phyloP scores from a whole-genome alignment of 2,888 invertebrate species.

The Brachypterus glaber region DNA sequence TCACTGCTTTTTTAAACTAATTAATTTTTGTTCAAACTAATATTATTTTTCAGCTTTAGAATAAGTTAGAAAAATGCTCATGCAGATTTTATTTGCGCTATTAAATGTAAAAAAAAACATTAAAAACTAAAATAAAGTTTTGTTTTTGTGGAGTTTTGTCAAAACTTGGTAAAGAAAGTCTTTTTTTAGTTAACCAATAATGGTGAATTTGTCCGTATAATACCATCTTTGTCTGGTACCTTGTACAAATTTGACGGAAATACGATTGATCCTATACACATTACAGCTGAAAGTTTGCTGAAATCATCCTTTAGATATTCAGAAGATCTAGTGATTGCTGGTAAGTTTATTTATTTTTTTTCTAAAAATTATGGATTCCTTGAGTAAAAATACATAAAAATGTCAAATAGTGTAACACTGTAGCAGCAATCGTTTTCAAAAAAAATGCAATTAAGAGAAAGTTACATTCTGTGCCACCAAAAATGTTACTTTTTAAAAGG shows the following conservation, averaged over 20 bases:
- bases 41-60: too few species aligned
- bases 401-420: too few species aligned
- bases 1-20: too few species aligned
- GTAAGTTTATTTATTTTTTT: conserved; percentile 37
- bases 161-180: conserved; percentile 8
- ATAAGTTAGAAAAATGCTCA: too few species aligned
- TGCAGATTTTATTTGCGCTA: too few species aligned
- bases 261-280: conserved; percentile 75
- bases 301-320: conserved; percentile 81
- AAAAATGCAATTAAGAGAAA: too few species aligned
- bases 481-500: too few species aligned
- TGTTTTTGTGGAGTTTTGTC: background rate
- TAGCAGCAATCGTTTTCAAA: too few species aligned
- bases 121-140: background rate
- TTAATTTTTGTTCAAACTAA: too few species aligned
- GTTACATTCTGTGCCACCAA: too few species aligned
- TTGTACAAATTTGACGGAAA: conserved; percentile 88
- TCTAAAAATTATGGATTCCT: too few species aligned
- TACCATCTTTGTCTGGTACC: conserved; percentile 86
- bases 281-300: conserved; percentile 77
- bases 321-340: conserved; percentile 75
- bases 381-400: too few species aligned
- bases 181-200: conserved; percentile 61
- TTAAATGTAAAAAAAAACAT: background rate
- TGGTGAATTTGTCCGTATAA: conserved; percentile 78